phyloP scores from a whole-genome alignment of 2,797 vertebrate species.

The Cossypha heuglini region DNA sequence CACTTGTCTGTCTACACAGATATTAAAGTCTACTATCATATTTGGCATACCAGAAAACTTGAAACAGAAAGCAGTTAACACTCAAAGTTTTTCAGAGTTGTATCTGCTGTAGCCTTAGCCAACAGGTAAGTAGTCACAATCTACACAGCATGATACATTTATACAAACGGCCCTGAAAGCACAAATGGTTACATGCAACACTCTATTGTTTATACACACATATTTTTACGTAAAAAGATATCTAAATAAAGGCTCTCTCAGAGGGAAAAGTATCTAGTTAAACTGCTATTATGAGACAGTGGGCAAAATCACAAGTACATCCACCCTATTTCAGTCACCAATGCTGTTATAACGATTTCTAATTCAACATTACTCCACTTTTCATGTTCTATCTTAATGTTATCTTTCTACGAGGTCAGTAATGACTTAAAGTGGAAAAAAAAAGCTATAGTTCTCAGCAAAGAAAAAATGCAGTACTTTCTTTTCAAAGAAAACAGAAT shows the following conservation, averaged over 20 bases:
- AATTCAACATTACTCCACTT: background rate
- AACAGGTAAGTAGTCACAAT: conserved; percentile 22
- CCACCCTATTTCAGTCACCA: background rate
- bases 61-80: background rate
- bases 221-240: background rate
- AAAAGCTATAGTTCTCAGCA: background rate
- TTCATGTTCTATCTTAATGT: background rate
- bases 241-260: background rate
- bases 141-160: background rate
- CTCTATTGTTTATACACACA: background rate
- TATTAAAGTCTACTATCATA: conserved; percentile 4
- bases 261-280: background rate
- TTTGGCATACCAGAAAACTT: conserved; percentile 24
- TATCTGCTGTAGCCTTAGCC: conserved; percentile 9
- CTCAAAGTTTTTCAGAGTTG: background rate
- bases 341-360: background rate
- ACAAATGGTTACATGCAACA: background rate
- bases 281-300: conserved; percentile 28
- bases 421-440: background rate
- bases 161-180: background rate
- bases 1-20: background rate
- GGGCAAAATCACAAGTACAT: background rate
- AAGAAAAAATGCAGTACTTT: background rate
- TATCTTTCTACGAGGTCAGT: background rate
- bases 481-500: background rate